Evolutionary conservation across 2,888 invertebrate genomes (phyloP).

Genomic region (Petrolisthes cinctipes): DNA sequence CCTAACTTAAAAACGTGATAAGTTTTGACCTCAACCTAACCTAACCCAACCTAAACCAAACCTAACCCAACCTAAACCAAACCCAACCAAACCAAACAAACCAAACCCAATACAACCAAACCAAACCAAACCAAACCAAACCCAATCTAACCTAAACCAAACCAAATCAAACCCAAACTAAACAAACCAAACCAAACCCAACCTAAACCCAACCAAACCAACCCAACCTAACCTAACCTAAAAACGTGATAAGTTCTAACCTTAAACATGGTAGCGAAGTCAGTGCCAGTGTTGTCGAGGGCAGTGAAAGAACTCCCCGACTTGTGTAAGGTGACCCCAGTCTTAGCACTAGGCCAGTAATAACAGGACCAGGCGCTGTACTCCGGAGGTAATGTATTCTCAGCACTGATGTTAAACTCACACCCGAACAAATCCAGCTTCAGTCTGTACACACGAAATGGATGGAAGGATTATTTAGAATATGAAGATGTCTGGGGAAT

Average conservation of each 20-base stretch:
- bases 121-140: too few species aligned
- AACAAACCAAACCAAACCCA: not conserved
- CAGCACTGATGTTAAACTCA: not conserved
- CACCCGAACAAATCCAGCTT: conserved; percentile 15
- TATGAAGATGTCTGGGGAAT: not conserved
- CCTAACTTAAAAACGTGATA: too few species aligned
- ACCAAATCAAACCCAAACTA: not conserved
- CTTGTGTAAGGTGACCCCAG: too few species aligned
- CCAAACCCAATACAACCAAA: not conserved
- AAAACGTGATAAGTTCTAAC: not conserved
- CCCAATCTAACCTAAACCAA: not conserved
- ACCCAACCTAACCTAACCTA: conserved; percentile 3
- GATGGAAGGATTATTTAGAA: not conserved
- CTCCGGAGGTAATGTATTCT: not conserved
- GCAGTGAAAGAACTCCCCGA: too few species aligned
- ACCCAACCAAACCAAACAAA: too few species aligned
- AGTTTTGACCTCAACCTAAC: too few species aligned
- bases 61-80: too few species aligned
- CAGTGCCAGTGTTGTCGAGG: not conserved
- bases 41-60: too few species aligned
- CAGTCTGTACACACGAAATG: not conserved
- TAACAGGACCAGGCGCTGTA: not conserved
- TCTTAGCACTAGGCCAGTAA: not conserved
- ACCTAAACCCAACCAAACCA: not conserved
- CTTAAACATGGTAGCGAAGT: not conserved